Percentiles rank a stretch among this genome's conserved stretches.
phyloP scores from a whole-genome alignment of 37 sponge, comb jelly and placozoan genomes.

The Eunapius fragilis region DNA sequence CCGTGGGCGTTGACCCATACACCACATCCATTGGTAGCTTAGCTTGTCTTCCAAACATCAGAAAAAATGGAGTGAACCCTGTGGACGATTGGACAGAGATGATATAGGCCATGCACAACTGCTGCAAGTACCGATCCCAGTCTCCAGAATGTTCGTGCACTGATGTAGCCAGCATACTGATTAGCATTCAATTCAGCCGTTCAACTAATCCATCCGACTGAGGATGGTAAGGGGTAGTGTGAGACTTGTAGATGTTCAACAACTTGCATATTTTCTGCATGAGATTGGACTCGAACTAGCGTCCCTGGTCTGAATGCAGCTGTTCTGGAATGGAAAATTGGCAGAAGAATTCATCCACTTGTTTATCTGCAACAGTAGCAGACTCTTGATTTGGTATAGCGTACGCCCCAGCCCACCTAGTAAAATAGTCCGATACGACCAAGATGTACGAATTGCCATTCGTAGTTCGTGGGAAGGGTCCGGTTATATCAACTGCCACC shows the following conservation, averaged over 20 bases:
- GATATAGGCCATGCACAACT: conserved; percentile 32
- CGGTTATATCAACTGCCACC: conserved; percentile 21
- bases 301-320: conserved; percentile 43
- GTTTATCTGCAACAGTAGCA: conserved; percentile 16
- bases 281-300: conserved; percentile 18
- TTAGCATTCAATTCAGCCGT: conserved; percentile 25
- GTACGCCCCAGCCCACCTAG: conserved; percentile 27
- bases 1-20: conserved; percentile 4
- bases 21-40: conserved; percentile 22
- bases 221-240: conserved; percentile 36
- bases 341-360: conserved; percentile 11
- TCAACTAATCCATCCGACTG: conserved; percentile 39
- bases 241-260: conserved; percentile 9
- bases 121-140: conserved; percentile 14
- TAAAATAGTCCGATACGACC: conserved; percentile 32
- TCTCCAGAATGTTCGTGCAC: neutral
- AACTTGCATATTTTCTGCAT: conserved; percentile 15
- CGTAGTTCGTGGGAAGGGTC: conserved; percentile 13
- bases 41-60: conserved; percentile 54
- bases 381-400: conserved; percentile 26
- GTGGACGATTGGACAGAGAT: conserved; percentile 23
- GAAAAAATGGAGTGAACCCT: conserved; percentile 35
- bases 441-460: conserved; percentile 29
- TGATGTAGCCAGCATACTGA: conserved; percentile 24
- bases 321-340: conserved; percentile 21